phyloP scores from a whole-genome alignment of 53 echinoderm and acorn worm species.

The Astropecten irregularis region DNA sequence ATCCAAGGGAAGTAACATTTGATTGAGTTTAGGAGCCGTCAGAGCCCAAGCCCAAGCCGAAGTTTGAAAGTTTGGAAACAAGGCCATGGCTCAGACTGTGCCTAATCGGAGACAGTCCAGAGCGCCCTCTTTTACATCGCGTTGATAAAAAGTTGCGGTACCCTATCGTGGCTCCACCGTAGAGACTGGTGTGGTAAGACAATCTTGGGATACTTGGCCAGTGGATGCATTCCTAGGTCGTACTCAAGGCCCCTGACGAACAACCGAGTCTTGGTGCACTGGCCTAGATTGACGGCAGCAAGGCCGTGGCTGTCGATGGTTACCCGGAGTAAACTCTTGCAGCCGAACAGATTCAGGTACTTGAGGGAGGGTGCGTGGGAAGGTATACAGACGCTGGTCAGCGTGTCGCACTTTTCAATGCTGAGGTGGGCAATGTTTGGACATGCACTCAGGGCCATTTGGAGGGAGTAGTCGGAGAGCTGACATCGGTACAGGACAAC shows the following conservation, averaged over 20 bases:
- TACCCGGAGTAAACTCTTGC: slow-evolving; percentile 66
- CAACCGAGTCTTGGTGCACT: slow-evolving; percentile 68
- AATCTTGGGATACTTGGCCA: slow-evolving; percentile 54
- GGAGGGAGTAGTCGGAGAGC: slow-evolving; percentile 83
- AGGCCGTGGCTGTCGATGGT: slow-evolving; percentile 65
- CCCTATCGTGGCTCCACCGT: slow-evolving; percentile 86
- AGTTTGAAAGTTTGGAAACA: too few species aligned
- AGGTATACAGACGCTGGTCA: slow-evolving; percentile 65
- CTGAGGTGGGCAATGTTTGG: slow-evolving; percentile 79
- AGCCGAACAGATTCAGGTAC: slow-evolving; percentile 88
- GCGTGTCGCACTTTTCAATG: slow-evolving; percentile 80
- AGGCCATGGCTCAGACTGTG: too few species aligned
- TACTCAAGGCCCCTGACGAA: slow-evolving; percentile 61
- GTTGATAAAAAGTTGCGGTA: slow-evolving; percentile 63
- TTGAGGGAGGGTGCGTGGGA: slow-evolving; percentile 56
- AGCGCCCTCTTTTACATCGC: not conserved
- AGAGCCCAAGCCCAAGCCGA: too few species aligned
- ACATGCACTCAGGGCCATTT: slow-evolving; percentile 80
- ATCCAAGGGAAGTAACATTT: too few species aligned
- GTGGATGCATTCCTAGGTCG: slow-evolving; percentile 47
- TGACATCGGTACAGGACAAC: slow-evolving; percentile 86
- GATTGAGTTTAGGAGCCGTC: too few species aligned
- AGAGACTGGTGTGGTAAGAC: slow-evolving; percentile 77
- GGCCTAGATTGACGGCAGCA: slow-evolving; percentile 76
- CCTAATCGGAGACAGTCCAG: too few species aligned